These are phyloP conservation scores for Lophura nycthemera DNA, from an alignment of 2,113 vertebrate genomes.

Conservation along the genomic window DNA sequence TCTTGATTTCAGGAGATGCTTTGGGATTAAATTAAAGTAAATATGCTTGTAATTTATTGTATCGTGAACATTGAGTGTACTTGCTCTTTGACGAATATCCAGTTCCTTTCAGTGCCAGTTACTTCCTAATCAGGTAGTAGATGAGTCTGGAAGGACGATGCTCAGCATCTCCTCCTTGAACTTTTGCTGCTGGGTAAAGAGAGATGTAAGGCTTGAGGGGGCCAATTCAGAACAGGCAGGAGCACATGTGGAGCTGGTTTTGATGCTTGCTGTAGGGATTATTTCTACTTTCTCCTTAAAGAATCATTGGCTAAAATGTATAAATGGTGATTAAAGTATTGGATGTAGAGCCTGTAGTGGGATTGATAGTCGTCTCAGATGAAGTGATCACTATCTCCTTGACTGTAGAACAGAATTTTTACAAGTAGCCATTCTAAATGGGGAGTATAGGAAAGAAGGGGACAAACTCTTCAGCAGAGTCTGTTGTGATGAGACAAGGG, in stretches of 20 bases:
- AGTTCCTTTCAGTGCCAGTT: neutral
- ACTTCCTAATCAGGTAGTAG: conserved; percentile 25
- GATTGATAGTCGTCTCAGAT: neutral
- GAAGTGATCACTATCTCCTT: neutral
- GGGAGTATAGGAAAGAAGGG: too few relatives aligned
- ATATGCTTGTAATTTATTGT: conserved; percentile 33
- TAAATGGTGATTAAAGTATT: neutral
- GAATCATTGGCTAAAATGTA: neutral
- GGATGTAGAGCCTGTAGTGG: neutral
- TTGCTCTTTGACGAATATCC: conserved; percentile 38
- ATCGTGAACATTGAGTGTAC: neutral
- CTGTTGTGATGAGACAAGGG: too few relatives aligned
- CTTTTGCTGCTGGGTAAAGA: neutral
- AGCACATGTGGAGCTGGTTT: neutral
- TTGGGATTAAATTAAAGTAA: conserved; percentile 25
- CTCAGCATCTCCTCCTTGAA: neutral
- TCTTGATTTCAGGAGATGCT: conserved; percentile 18
- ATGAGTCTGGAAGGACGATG: conserved; percentile 10
- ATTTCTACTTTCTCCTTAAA: neutral
- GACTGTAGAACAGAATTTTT: neutral
- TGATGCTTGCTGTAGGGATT: neutral
- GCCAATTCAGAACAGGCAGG: neutral
- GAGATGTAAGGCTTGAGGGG: neutral
- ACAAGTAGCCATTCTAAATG: neutral
- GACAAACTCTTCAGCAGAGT: too few relatives aligned